Evolutionary conservation across 2,888 invertebrate species (phyloP), one percentile per base, ranked within the genome.

Genomic region (Volucella zonaria): DNA sequence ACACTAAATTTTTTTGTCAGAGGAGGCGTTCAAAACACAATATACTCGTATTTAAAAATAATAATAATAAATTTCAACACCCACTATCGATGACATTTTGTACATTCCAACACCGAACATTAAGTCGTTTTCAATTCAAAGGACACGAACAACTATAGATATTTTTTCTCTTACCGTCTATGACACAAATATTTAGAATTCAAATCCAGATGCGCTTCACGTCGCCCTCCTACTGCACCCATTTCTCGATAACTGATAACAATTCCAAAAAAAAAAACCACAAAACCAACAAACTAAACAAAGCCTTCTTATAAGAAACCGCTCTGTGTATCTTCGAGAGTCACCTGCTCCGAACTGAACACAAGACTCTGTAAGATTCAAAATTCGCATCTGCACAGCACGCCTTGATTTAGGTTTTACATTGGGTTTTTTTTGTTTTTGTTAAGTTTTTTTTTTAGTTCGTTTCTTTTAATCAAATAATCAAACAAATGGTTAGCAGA

Each of bases 321-420:
- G 58, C 77, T 49, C 54, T 18, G 31, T 31, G 31, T 31, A 31
- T 64, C 62, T 42, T 31, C 9, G 10, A 14, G n/a, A 75, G 54
- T 80, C 67, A 71, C 73, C 83, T 79, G 75, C 79, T 47, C 58
- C 52, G 59, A 58, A 52, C 62, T 71, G n/a, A 62, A 70, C 52
- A 75, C 71, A 79, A 79, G 83, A 79, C 83, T 83, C 61, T 14
- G 3, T 14, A 38, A 14, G 31, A 31, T 66, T 66, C 47, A 42
- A 40, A 79, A 75, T 75, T 79, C 67, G 70, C 66, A 83, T 80
- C 70, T 75, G 77, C 74, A 79, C 64, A 59, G 77, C 74, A 79
- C 64, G 64, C 49, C 66, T 66, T 68, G 58, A 12, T 76, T 31
- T 6, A 31, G 31, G 31, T 31, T 31, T 31, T 6, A 31, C 31